Percentiles rank a stretch among this genome's conserved stretches.
Evolutionary conservation across 2,113 vertebrate species (phyloP).

Genomic region (Cynocephalus volans): DNA sequence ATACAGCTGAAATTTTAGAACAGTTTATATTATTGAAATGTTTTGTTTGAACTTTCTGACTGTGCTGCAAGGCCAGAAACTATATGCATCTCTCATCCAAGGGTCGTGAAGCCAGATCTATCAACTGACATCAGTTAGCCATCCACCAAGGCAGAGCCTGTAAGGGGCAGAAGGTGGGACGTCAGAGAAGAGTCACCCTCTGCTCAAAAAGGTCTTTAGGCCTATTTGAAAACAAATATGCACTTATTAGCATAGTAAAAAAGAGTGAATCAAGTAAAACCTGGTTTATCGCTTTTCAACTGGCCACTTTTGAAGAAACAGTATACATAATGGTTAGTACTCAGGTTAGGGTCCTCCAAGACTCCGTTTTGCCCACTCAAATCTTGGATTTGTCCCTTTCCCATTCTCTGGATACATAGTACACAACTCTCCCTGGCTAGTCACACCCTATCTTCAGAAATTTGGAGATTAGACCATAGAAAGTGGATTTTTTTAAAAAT

Average conservation of each 20-base stretch:
- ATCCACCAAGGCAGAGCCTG: background rate
- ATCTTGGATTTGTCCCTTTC: background rate
- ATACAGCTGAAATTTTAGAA: constrained; percentile 21
- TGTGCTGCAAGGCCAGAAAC: constrained; percentile 4
- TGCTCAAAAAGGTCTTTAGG: background rate
- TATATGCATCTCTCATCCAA: background rate
- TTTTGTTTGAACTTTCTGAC: background rate
- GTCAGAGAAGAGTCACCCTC: background rate
- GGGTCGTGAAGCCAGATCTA: background rate
- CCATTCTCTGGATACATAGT: background rate
- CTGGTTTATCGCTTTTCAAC: background rate
- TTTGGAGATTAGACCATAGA: background rate
- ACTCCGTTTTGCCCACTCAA: background rate
- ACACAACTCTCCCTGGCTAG: background rate
- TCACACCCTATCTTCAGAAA: background rate
- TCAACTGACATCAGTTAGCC: background rate
- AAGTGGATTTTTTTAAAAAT: background rate
- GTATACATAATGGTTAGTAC: background rate
- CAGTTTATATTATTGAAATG: background rate
- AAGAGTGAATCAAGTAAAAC: background rate
- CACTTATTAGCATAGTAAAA: background rate
- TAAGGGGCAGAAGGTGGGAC: background rate
- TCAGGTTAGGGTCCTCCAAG: background rate
- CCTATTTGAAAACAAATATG: background rate
- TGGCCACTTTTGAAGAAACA: background rate